These are phyloP conservation scores for Tragelaphus scriptus DNA, from an alignment of 2,113 vertebrate species.

Conservation along the genomic window DNA sequence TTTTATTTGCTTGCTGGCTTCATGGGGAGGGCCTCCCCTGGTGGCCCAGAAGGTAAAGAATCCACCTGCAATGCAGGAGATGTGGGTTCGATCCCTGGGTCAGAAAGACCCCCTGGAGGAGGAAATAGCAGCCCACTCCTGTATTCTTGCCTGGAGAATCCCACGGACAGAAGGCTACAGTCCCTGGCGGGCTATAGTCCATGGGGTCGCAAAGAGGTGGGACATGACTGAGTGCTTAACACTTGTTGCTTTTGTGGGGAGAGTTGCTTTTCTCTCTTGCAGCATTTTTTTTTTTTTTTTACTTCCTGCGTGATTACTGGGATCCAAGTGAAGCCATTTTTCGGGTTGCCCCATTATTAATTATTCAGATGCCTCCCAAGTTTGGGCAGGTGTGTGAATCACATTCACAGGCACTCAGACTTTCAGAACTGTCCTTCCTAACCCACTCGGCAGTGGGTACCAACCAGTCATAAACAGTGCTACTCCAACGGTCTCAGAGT, in stretches of 20 bases:
- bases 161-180: background rate
- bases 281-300: background rate
- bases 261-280: background rate
- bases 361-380: background rate
- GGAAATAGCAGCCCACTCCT: background rate
- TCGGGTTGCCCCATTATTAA: accelerated
- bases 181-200: background rate
- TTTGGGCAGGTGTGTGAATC: too few species aligned
- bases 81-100: background rate
- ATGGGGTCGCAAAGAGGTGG: background rate
- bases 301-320: background rate
- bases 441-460: accelerated
- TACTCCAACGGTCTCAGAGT: accelerated
- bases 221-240: accelerated
- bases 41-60: background rate
- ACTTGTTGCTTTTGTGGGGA: background rate
- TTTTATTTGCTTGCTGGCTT: too few species aligned
- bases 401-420: accelerated
- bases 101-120: background rate
- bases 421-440: background rate
- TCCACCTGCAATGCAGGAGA: background rate
- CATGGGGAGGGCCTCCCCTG: background rate
- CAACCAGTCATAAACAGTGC: accelerated
- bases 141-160: background rate
- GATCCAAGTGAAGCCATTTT: background rate